A percentile compares a stretch with the other conserved stretches of the same genome.
Conservation (phyloP, 2,888 invertebrate species). For the Ametastegia equiseti region DNA sequence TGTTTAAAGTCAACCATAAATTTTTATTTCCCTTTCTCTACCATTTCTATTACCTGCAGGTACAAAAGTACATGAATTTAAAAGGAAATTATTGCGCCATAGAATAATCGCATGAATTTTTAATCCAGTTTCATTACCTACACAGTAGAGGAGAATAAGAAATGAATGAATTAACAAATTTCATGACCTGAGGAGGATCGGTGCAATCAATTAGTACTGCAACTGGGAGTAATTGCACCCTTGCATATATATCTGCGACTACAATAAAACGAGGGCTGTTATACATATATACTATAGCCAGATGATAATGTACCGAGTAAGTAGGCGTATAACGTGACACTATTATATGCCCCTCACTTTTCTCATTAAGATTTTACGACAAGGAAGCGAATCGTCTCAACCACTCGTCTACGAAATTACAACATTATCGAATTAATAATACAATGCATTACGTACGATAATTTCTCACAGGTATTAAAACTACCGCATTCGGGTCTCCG, state of each 20-base stretch:
- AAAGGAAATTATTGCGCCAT: background rate
- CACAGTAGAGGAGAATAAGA: background rate
- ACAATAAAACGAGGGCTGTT: no score
- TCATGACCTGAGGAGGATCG: no score
- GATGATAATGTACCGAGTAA: background rate
- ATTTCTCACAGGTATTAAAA: conserved; percentile 20
- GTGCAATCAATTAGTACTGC: background rate
- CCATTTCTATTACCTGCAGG: background rate
- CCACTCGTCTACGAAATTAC: background rate
- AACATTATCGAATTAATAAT: conserved; percentile 6
- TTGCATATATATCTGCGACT: background rate
- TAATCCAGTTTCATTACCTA: background rate
- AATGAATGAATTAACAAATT: no score
- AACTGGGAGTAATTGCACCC: background rate
- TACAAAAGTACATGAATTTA: background rate
- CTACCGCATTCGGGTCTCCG: background rate
- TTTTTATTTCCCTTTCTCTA: background rate
- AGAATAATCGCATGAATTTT: background rate
- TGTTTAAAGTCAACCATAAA: background rate
- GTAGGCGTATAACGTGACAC: background rate
- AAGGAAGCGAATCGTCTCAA: background rate
- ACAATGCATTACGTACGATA: conserved; percentile 7
- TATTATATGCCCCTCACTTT: background rate
- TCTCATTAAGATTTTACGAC: background rate
- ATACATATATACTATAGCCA: no score